Evolutionary conservation across 1,140 invertebrate species (phyloP).

Genomic region (Chironomus striatipennis): DNA sequence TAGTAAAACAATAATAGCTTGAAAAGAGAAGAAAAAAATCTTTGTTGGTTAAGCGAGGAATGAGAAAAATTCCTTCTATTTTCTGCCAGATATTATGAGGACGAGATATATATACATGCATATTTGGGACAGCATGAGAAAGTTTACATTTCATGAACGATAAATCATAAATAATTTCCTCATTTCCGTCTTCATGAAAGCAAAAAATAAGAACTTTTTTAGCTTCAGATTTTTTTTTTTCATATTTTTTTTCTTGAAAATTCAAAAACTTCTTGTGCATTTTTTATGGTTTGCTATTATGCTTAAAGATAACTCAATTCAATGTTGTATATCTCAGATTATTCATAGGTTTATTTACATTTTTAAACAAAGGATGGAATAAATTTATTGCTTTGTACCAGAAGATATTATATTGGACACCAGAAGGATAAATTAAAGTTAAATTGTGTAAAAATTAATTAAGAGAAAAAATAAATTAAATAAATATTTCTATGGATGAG

Average conservation of each 20-base stretch:
- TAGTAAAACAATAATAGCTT: not conserved
- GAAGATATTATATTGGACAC: not conserved
- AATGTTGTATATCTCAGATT: not conserved
- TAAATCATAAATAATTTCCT: constrained; percentile 10
- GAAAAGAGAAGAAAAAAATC: not conserved
- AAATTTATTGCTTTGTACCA: not conserved
- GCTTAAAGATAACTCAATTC: not conserved
- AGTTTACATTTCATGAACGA: constrained; percentile 8
- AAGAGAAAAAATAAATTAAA: not conserved
- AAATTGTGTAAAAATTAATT: not conserved
- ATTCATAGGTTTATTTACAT: not conserved
- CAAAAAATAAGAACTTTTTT: no score
- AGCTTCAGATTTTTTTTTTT: not conserved
- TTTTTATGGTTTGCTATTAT: not conserved
- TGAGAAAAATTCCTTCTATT: not conserved
- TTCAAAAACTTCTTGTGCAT: not conserved
- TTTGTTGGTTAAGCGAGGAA: not conserved
- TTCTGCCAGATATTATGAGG: not conserved
- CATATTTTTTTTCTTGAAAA: not conserved
- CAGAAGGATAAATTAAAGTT: not conserved
- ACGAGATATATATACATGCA: not conserved
- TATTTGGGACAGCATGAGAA: not conserved
- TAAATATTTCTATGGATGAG: constrained; percentile 7
- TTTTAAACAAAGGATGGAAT: not conserved
- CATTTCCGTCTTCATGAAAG: not conserved